phyloP scores from a whole-genome alignment of 2,888 invertebrate genomes.

The Cecidostiba fungosa region DNA sequence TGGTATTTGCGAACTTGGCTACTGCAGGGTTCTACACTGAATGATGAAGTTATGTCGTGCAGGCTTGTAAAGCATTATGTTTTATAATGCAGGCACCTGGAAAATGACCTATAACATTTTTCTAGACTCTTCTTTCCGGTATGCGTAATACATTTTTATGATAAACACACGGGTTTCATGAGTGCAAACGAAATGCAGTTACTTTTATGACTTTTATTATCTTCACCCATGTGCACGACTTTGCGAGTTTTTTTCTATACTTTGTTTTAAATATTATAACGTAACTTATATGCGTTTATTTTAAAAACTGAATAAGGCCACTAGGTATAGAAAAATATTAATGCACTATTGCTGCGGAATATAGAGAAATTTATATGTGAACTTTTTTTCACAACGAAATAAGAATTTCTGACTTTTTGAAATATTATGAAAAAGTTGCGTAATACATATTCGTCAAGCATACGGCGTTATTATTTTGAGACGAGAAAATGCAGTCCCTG shows the following conservation, averaged over 20 bases:
- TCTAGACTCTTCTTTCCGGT: constrained; percentile 20
- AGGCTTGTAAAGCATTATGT: neutral
- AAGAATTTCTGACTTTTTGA: neutral
- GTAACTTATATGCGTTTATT: neutral
- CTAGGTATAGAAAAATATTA: neutral
- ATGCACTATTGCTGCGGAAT: neutral
- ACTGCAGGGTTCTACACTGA: neutral
- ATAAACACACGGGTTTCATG: constrained; percentile 3
- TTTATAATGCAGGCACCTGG: neutral
- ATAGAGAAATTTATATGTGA: neutral
- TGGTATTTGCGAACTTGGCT: neutral
- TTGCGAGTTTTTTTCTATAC: neutral
- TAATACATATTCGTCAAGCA: constrained; percentile 9
- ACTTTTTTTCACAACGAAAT: neutral
- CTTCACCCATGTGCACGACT: constrained; percentile 1
- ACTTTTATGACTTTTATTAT: constrained; percentile 43
- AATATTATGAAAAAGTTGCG: constrained; percentile 19
- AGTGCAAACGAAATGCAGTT: neutral
- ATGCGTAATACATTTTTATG: constrained; percentile 35
- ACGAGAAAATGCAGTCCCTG: neutral
- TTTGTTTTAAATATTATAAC: neutral
- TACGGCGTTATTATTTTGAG: neutral
- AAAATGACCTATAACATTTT: constrained; percentile 20
- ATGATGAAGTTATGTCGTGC: neutral
- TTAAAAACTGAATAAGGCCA: neutral